phyloP scores from a whole-genome alignment of 1,140 invertebrate genomes.

The Diorhabda elongata region DNA sequence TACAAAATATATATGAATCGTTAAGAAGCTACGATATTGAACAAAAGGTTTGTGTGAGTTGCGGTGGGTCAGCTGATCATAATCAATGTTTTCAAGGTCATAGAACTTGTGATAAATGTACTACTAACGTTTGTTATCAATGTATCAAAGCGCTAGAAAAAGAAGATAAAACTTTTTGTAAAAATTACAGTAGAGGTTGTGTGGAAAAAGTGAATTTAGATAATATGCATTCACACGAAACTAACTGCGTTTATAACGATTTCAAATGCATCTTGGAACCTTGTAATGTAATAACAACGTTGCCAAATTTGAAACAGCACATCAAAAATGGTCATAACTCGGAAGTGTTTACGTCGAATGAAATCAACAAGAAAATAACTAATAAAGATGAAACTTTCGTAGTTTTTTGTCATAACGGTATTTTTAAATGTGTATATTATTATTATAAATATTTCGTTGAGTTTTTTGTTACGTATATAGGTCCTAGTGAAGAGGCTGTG shows the following conservation, averaged over 20 bases:
- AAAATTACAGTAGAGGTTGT: slow-evolving; percentile 25
- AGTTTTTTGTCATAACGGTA: slow-evolving; percentile 11
- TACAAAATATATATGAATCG: slow-evolving; percentile 13
- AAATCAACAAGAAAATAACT: neutral
- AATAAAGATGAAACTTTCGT: slow-evolving; percentile 12
- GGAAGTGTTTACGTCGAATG: neutral
- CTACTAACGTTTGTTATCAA: slow-evolving; percentile 11
- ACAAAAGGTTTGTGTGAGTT: neutral
- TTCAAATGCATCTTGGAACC: slow-evolving; percentile 12
- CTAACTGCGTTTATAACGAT: slow-evolving; percentile 16
- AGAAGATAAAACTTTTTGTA: slow-evolving; percentile 19
- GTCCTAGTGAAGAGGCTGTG: slow-evolving; percentile 10
- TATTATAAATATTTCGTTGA: slow-evolving; percentile 22
- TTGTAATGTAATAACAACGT: neutral
- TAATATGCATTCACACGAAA: slow-evolving; percentile 10
- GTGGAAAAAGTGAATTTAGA: slow-evolving; percentile 1
- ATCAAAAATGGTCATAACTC: slow-evolving; percentile 13
- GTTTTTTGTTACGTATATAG: slow-evolving; percentile 18
- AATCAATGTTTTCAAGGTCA: slow-evolving; percentile 21
- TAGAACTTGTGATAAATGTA: slow-evolving; percentile 21
- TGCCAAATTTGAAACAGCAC: slow-evolving; percentile 6
- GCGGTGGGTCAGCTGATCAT: neutral
- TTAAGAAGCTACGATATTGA: neutral
- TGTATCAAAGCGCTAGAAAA: slow-evolving; percentile 17
- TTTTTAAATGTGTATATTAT: slow-evolving; percentile 23